phyloP scores from a whole-genome alignment of 2,797 vertebrate genomes.

The Ispidina lecontei region DNA sequence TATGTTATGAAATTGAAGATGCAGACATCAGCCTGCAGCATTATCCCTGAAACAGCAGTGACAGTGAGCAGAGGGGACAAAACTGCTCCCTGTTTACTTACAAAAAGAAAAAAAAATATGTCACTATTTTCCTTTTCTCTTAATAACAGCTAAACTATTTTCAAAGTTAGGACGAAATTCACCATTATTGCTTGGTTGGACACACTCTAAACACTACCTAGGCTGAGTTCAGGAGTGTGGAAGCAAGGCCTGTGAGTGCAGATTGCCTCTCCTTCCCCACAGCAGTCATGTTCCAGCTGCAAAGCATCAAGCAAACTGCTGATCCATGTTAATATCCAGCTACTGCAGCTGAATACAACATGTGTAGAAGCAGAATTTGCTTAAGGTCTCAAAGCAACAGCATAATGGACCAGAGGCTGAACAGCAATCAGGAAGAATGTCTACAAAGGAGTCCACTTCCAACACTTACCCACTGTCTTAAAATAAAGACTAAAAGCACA shows the following conservation, averaged over 20 bases:
- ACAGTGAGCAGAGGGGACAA: not conserved
- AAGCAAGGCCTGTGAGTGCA: not conserved
- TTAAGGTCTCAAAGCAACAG: not conserved
- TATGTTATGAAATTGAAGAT: not conserved
- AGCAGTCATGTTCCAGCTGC: not conserved
- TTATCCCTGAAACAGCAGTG: not conserved
- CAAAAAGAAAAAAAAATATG: not conserved
- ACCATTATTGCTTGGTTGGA: not conserved
- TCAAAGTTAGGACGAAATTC: not conserved
- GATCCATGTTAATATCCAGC: not conserved
- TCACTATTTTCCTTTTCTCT: not conserved
- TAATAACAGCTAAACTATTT: not conserved
- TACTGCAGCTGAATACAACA: not conserved
- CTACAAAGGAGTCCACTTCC: not conserved
- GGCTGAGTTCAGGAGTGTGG: not conserved
- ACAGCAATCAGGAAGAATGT: not conserved
- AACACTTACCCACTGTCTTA: not conserved
- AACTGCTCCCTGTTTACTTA: not conserved
- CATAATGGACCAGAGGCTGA: not conserved
- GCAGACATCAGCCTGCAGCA: not conserved
- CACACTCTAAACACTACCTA: not conserved
- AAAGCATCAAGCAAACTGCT: not conserved
- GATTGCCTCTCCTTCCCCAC: not conserved
- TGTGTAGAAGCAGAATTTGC: not conserved
- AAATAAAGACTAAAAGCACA: not conserved